A percentile compares a stretch with the other conserved stretches of the same genome.
These are phyloP conservation scores for Brachyalestes nurse DNA, from an alignment of 2,797 vertebrate species.

Conservation along the genomic window DNA sequence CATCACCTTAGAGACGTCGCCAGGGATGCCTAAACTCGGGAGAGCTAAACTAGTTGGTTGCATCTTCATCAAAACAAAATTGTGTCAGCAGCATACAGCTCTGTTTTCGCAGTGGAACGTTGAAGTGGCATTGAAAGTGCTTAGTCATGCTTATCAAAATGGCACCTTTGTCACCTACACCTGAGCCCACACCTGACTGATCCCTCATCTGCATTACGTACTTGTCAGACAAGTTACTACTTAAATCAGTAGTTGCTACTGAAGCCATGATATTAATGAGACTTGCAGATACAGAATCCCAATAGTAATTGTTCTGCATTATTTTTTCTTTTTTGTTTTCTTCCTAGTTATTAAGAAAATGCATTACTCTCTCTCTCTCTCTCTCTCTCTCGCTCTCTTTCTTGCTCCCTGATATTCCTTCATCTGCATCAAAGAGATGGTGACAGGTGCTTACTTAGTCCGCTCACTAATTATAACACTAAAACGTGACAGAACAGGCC, in stretches of 20 bases:
- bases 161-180: slow-evolving; percentile 57
- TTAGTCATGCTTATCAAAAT: slow-evolving; percentile 68
- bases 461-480: slow-evolving; percentile 2
- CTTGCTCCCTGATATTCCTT: background rate
- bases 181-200: slow-evolving; percentile 55
- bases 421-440: background rate
- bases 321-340: background rate
- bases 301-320: background rate
- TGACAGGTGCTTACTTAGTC: slow-evolving; percentile 1
- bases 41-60: slow-evolving; percentile 45
- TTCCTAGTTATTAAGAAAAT: background rate
- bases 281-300: background rate
- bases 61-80: slow-evolving; percentile 56
- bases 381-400: background rate
- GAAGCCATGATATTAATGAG: background rate
- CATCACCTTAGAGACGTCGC: slow-evolving; percentile 39
- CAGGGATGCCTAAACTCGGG: slow-evolving; percentile 28
- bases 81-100: slow-evolving; percentile 9
- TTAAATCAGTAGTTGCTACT: slow-evolving; percentile 4
- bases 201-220: slow-evolving; percentile 50
- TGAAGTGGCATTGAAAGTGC: slow-evolving; percentile 47
- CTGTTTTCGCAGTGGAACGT: slow-evolving; percentile 19
- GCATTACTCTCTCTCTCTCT: background rate
- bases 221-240: slow-evolving; percentile 35
- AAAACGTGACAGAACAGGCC: background rate